Base-by-base conservation (phyloP, 2,113 vertebrate species). In the Furnarius figulus region DNA sequence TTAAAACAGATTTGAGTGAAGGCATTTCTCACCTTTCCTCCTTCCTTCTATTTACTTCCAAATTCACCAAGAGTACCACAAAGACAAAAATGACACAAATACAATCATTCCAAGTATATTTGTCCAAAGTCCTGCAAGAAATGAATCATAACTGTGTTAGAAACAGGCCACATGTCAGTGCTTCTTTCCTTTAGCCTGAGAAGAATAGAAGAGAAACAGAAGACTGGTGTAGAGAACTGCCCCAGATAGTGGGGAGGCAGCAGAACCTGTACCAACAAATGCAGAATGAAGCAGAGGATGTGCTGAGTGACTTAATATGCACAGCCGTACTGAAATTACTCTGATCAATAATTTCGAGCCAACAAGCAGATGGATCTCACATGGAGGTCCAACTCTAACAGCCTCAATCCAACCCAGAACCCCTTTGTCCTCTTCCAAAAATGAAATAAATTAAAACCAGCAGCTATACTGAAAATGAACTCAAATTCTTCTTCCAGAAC, bases 401-500 rank as follows among this genome's bases (percentile, higher is more conserved):
- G 35, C 14, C 55, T 63, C n/a, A 17, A 20, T 59, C 49, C 50
- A 49, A 39, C 9, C 49, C 66, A 74, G 39, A 92, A 63, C 13
- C 27, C 21, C 22, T 33, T 68, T 63, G 27, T 65, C 14, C 39
- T 65, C 17, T 50, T 83, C 49, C 27, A 65, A 62, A 73, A 33
- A 9, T 22, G 42, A 65, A 88, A 37, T 9, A 31, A 58, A 30
- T 12, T 12, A 59, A 89, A 89, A 73, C 2, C 33, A 74, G 14
- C n/a, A 79, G 23, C 7, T 18, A 53, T 65, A 44, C 11, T 49
- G 31, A 76, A 92, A 40, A 95, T 16, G 68, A 77, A 80, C 33
- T 53, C 16, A 56, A 53, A 89, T 53, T 70, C 40, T 24, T 53
- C 15, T 73, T 89, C 80, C 59, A 93, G 89, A 90, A 52, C 12